Conservation (phyloP, 2,888 invertebrate genomes). For the Cremastinae sp. region DNA sequence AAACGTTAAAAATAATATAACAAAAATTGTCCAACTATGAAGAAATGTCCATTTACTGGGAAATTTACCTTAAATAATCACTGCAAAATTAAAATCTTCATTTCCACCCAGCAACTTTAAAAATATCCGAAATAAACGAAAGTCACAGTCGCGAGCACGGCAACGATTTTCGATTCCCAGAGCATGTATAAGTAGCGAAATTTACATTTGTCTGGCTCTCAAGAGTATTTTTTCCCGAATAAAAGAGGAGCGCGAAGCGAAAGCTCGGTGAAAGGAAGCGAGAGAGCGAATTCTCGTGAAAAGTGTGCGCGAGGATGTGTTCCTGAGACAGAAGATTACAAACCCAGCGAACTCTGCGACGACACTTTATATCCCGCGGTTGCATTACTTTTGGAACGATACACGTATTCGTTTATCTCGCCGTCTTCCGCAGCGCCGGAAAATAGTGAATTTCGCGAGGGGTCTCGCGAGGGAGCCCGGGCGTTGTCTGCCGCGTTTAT, state of each 20-base stretch:
- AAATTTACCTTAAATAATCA: no score
- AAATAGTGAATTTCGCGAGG: constrained; percentile 1
- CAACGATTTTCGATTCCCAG: neutral
- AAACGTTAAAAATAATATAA: no score
- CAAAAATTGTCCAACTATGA: no score
- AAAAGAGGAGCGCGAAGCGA: constrained; percentile 6
- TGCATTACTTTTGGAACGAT: constrained; percentile 40
- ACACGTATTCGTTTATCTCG: constrained; percentile 1
- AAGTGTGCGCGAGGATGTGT: constrained; percentile 11
- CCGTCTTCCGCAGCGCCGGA: neutral
- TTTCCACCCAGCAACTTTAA: no score
- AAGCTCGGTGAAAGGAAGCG: neutral
- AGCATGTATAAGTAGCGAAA: neutral
- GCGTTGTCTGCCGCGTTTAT: constrained; percentile 1
- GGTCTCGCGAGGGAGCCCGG: constrained; percentile 6
- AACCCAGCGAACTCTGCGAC: constrained; percentile 29
- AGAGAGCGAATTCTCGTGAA: neutral
- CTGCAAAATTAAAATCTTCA: no score
- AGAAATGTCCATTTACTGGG: no score
- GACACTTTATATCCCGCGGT: constrained; percentile 36
- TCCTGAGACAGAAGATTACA: constrained; percentile 42
- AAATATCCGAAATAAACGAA: no score
- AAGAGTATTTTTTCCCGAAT: no score
- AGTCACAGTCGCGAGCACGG: no score
- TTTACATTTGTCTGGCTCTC: neutral